Percentiles rank a stretch among this genome's conserved stretches.
Conservation (phyloP, 2,888 invertebrate genomes). For the Anodontia alba region DNA sequence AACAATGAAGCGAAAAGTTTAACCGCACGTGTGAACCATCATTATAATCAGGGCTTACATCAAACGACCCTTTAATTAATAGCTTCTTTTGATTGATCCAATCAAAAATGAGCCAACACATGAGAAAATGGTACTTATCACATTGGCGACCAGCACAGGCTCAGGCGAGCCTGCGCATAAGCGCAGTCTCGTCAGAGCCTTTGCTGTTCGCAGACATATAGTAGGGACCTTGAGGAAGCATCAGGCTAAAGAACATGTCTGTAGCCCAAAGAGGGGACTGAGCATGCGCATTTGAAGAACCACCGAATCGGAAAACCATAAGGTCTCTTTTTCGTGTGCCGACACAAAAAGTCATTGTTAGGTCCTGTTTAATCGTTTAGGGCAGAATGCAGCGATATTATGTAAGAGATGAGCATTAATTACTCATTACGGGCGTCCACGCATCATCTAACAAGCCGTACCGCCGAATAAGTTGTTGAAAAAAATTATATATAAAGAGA, state of each 20-base stretch:
- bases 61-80: background rate
- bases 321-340: background rate
- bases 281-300: no score
- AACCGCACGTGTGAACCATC: background rate
- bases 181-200: no score
- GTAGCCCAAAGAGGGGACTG: background rate
- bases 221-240: no score
- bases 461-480: background rate
- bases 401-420: slow-evolving; percentile 8
- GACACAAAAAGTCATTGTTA: background rate
- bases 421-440: slow-evolving; percentile 14
- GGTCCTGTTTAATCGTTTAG: background rate
- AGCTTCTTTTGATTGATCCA: background rate
- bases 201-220: no score
- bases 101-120: background rate
- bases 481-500: no score
- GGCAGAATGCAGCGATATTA: background rate
- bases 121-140: no score
- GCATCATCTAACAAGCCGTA: slow-evolving; percentile 5
- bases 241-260: no score
- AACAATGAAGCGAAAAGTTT: background rate
- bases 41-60: background rate
- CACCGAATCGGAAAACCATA: no score
- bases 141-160: no score
- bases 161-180: no score